Percentiles rank a stretch among this genome's conserved stretches.
These are phyloP conservation scores for Ceratina calcarata DNA, from an alignment of 1,140 invertebrate species.

Conservation along the genomic window DNA sequence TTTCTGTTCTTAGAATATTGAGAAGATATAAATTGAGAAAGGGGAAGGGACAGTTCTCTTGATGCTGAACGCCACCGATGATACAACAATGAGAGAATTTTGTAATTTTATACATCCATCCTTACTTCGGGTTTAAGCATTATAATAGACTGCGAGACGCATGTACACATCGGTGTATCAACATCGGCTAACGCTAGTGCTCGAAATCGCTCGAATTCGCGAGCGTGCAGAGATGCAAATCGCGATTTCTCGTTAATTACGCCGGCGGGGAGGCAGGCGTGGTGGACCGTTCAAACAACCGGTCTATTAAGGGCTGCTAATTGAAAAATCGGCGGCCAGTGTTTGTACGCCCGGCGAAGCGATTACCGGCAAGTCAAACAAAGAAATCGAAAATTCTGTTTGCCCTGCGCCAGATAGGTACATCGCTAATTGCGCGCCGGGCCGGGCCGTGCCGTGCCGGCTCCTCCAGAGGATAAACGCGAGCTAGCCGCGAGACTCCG, in stretches of 20 bases:
- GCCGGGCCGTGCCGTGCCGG: not conserved
- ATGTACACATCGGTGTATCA: not conserved
- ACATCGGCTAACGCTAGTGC: not conserved
- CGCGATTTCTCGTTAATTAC: constrained; percentile 61
- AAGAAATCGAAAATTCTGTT: constrained; percentile 51
- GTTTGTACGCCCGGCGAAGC: constrained; percentile 15
- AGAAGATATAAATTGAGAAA: too few species aligned
- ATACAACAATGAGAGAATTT: too few species aligned
- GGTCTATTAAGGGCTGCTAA: constrained; percentile 41
- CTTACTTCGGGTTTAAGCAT: too few species aligned
- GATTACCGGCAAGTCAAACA: constrained; percentile 46
- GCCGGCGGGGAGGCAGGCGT: not conserved
- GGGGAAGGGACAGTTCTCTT: too few species aligned
- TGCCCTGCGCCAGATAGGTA: constrained; percentile 20
- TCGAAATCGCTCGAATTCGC: not conserved
- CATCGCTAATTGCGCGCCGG: constrained; percentile 31
- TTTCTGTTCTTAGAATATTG: too few species aligned
- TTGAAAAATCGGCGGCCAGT: constrained; percentile 38
- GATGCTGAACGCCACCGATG: too few species aligned
- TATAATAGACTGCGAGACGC: not conserved
- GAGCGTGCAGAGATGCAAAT: constrained; percentile 30
- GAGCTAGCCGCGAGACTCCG: not conserved
- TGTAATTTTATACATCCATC: too few species aligned
- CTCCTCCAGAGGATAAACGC: constrained; percentile 1
- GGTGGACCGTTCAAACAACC: constrained; percentile 37